These are phyloP conservation scores for Cydia splendana DNA, from an alignment of 1,140 invertebrate genomes.

Conservation along the genomic window DNA sequence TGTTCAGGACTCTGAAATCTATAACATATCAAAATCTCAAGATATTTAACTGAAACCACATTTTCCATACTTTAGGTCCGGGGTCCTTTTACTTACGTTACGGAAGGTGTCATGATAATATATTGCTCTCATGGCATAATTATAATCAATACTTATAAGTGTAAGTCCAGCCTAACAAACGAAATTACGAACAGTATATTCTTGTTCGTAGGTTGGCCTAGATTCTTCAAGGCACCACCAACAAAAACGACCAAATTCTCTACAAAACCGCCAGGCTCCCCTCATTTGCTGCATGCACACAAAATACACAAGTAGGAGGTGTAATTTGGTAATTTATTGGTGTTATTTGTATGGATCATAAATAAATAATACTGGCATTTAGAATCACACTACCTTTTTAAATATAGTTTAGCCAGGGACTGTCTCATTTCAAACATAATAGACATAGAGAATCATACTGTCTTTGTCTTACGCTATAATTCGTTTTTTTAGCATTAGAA, in stretches of 20 bases:
- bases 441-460: too few relatives aligned
- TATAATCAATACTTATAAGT: neutral
- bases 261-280: conserved; percentile 71
- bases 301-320: conserved; percentile 73
- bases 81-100: neutral
- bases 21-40: too few relatives aligned
- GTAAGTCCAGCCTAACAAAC: neutral
- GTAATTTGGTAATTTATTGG: conserved; percentile 48
- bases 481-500: too few relatives aligned
- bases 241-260: conserved; percentile 70
- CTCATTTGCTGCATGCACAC: conserved; percentile 76
- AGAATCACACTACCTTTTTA: neutral
- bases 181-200: conserved; percentile 51
- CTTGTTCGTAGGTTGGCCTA: conserved; percentile 67
- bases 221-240: conserved; percentile 61
- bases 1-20: too few relatives aligned
- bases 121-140: too few relatives aligned
- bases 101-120: too few relatives aligned
- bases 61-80: too few relatives aligned
- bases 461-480: too few relatives aligned
- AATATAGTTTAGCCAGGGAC: too few relatives aligned
- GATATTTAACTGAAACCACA: too few relatives aligned
- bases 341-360: conserved; percentile 27
- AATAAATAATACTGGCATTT: conserved; percentile 12
- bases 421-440: too few relatives aligned